Conservation (phyloP, 2,797 vertebrate genomes). For the Poecile montanus region DNA sequence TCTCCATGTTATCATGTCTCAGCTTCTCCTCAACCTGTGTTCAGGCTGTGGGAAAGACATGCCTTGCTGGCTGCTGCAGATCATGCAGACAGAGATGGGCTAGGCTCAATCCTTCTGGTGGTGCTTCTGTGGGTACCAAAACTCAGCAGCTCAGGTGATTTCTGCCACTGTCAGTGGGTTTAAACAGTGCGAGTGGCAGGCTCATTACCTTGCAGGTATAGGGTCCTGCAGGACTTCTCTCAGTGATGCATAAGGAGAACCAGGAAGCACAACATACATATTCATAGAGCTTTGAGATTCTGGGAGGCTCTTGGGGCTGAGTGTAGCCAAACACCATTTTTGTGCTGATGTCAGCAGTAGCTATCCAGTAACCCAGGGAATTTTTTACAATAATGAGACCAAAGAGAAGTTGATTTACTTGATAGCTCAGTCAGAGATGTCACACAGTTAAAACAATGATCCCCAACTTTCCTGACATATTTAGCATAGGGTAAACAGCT, state of each 20-base stretch:
- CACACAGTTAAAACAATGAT: not conserved
- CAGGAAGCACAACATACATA: not conserved
- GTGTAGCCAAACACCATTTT: not conserved
- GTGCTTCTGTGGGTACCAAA: not conserved
- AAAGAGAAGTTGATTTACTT: not conserved
- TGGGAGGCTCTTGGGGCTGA: not conserved
- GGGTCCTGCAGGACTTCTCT: not conserved
- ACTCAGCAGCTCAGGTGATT: not conserved
- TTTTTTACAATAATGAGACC: not conserved
- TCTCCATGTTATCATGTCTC: fast-evolving
- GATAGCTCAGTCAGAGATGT: not conserved
- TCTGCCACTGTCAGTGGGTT: not conserved
- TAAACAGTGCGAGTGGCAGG: not conserved
- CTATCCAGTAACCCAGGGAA: not conserved
- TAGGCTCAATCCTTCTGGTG: not conserved
- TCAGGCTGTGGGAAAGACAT: not conserved
- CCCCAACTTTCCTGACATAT: not conserved
- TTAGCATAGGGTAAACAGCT: not conserved
- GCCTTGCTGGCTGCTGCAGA: not conserved
- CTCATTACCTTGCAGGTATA: not conserved
- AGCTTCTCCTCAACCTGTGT: not conserved
- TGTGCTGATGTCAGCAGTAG: not conserved
- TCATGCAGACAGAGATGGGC: not conserved
- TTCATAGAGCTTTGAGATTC: not conserved
- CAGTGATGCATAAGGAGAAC: not conserved